phyloP scores from a whole-genome alignment of 1,140 invertebrate species.

The Sycophila sp. region DNA sequence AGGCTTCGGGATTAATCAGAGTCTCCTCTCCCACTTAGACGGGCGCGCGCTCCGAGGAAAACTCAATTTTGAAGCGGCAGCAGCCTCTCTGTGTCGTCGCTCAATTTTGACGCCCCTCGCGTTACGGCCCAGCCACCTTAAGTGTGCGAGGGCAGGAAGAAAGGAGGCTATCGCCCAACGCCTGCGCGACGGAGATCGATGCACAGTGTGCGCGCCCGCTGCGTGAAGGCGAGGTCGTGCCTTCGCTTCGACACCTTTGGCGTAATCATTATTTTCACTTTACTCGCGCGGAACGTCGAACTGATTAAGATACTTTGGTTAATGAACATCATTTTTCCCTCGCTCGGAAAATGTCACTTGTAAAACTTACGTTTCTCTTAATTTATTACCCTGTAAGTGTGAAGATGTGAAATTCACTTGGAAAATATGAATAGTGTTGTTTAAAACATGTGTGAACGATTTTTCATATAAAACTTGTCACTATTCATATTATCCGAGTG shows the following conservation, averaged over 20 bases:
- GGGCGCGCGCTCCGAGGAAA: constrained; percentile 57
- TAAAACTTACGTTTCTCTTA: too few relatives aligned
- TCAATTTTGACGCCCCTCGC: constrained; percentile 63
- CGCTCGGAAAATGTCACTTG: too few relatives aligned
- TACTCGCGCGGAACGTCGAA: not conserved
- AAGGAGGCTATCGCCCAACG: too few relatives aligned
- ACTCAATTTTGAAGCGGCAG: constrained; percentile 67
- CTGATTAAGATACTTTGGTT: not conserved
- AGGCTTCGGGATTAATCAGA: constrained; percentile 59
- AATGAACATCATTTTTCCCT: not conserved
- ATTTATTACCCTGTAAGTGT: too few relatives aligned
- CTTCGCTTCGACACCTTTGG: not conserved
- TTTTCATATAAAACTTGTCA: too few relatives aligned
- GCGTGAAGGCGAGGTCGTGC: not conserved
- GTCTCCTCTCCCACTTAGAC: constrained; percentile 60
- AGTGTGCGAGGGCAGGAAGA: not conserved
- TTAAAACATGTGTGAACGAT: too few relatives aligned
- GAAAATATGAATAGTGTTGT: too few relatives aligned
- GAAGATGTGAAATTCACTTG: too few relatives aligned
- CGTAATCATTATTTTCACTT: not conserved
- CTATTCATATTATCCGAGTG: too few relatives aligned
- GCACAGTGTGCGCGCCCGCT: not conserved
- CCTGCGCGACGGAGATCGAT: too few relatives aligned
- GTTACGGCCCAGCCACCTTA: constrained; percentile 5
- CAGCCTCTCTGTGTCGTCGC: constrained; percentile 49